These are phyloP conservation scores for Philhelius pedissequus DNA, from an alignment of 2,888 invertebrate genomes.

Conservation along the genomic window DNA sequence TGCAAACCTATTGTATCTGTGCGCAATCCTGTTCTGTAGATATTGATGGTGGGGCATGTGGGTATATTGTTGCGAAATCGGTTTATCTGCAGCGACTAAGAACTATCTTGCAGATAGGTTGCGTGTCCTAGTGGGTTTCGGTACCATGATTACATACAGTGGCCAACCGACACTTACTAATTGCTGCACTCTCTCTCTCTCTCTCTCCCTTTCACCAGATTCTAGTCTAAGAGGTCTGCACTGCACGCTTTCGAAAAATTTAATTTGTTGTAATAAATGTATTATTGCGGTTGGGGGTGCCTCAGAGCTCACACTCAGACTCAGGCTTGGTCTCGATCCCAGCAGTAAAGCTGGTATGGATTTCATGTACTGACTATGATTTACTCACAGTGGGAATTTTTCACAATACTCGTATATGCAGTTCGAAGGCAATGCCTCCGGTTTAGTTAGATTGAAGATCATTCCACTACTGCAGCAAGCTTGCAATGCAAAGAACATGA, in stretches of 20 bases:
- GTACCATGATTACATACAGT: conserved; percentile 37
- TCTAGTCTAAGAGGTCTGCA: conserved; percentile 50
- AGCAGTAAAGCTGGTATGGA: conserved; percentile 22
- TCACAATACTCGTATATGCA: background rate
- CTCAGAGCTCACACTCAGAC: background rate
- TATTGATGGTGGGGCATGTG: conserved; percentile 2
- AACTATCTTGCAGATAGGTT: conserved; percentile 21
- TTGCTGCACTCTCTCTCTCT: conserved; percentile 45
- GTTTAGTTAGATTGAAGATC: conserved; percentile 39
- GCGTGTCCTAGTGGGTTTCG: conserved; percentile 21
- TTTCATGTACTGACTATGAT: conserved; percentile 53
- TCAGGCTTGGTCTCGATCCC: background rate
- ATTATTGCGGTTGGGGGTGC: conserved; percentile 62
- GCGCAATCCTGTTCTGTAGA: conserved; percentile 14
- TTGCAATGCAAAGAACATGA: conserved; percentile 11
- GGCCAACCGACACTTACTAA: conserved; percentile 61
- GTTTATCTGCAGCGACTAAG: conserved; percentile 13
- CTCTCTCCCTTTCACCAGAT: conserved; percentile 35
- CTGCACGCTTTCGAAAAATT: conserved; percentile 62
- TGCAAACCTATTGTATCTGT: conserved; percentile 46
- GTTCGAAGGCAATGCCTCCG: conserved; percentile 32
- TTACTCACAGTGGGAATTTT: conserved; percentile 45
- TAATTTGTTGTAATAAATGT: conserved; percentile 66
- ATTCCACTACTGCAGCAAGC: background rate
- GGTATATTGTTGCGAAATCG: conserved; percentile 52